Evolutionary conservation across 2,888 invertebrate genomes (phyloP), one percentile per base, ranked within the genome.

Genomic region (Junonia oenone): DNA sequence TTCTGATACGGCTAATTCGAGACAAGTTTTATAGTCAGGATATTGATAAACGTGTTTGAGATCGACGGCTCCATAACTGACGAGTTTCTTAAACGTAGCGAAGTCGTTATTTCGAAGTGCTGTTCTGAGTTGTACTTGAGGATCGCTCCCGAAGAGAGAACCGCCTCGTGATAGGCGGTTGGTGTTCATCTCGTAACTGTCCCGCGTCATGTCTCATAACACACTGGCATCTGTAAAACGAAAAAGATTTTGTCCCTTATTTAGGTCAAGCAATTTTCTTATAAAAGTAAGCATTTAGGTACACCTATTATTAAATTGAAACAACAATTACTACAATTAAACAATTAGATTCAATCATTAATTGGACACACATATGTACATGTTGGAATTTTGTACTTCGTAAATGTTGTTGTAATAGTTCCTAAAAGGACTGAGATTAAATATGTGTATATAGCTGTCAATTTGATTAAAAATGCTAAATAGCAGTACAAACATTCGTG

Each of bases 1-100:
- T 59, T 90, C 86, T 0, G 82, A 83, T 26, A 92, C 87, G 2
- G 93, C 92, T 11, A 92, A 73, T 63, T 93, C 92, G 14, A 93
- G 83, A 59, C 92, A 92, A 1, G 93, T 92, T 71, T 92, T 92
- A 62, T 91, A 83, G 61, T 91, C 88, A 0, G 92, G 92, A 58
- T 92, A 84, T 17, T 88, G 87, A 63, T 93, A 93, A 37, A 90
- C 83, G 66, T 91, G 71, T 66, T 92, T 90, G 2, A 93, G 69
- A 58, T 93, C 85, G 9, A 91, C 82, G 19, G 83, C 79, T 45
- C 89, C 86, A 58, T 82, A 82, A 56, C 76, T 71, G 19, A 92
- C 79, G 14, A 92, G 76, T 65, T 88, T 88, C 65, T 84, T 83
- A 67, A 93, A 92, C n/a, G 87, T 86, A 9, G 78, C 71, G 22